phyloP scores from a whole-genome alignment of 2,113 vertebrate genomes.

The Leucoraja erinaceus region DNA sequence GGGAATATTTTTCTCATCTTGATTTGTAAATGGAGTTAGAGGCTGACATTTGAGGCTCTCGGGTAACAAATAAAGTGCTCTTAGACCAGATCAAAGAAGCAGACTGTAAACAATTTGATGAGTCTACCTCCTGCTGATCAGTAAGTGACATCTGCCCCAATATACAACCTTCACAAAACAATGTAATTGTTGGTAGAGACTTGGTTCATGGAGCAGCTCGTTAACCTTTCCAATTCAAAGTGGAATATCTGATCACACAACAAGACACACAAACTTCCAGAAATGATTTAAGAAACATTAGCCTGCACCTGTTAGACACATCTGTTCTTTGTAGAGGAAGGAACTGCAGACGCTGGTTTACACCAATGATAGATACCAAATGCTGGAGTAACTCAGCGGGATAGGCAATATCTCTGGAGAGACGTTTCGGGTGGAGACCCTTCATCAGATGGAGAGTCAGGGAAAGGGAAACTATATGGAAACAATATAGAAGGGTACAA shows the following conservation, averaged over 20 bases:
- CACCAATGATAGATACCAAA: no score
- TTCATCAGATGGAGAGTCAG: no score
- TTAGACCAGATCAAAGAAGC: constrained; percentile 24
- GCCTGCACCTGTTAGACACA: not conserved
- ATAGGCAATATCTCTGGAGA: no score
- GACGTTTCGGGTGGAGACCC: no score
- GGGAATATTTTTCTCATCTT: not conserved
- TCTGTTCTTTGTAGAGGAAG: not conserved
- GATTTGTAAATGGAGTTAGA: not conserved
- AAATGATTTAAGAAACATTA: constrained; percentile 4
- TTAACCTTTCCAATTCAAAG: constrained; percentile 21
- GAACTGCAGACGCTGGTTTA: no score
- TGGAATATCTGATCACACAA: constrained; percentile 10
- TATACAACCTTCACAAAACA: constrained; percentile 2
- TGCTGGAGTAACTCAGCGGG: no score
- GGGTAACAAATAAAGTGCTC: constrained; percentile 24
- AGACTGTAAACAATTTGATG: constrained; percentile 12
- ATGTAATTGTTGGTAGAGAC: constrained; percentile 9
- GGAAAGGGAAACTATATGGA: no score
- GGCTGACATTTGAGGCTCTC: constrained; percentile 26
- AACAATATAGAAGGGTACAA: no score
- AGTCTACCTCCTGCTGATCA: constrained; percentile 21
- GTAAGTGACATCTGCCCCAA: constrained; percentile 9
- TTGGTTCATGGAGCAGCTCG: constrained; percentile 7
- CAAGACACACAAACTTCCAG: not conserved